phyloP scores from a whole-genome alignment of 1,140 invertebrate species.

The Matsumurasca onukii region DNA sequence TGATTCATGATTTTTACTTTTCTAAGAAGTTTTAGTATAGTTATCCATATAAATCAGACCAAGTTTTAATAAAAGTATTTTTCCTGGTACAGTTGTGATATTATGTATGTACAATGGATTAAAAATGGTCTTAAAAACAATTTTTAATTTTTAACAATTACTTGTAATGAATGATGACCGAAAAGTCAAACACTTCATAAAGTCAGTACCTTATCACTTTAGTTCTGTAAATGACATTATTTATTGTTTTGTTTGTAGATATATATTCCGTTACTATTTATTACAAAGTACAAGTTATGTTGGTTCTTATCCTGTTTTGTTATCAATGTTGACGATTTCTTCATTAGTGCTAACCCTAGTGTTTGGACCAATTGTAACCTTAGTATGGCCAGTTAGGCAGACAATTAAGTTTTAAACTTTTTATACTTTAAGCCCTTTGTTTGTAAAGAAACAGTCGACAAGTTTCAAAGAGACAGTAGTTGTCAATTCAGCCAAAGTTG shows the following conservation, averaged over 20 bases:
- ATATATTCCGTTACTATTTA: constrained; percentile 19
- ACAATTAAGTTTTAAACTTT: constrained; percentile 17
- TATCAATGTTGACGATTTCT: constrained; percentile 16
- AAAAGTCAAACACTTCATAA: too few relatives aligned
- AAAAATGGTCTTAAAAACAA: too few relatives aligned
- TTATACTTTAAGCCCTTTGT: constrained; percentile 4
- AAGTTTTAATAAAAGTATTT: too few relatives aligned
- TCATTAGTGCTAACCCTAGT: constrained; percentile 11
- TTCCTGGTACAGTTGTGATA: too few relatives aligned
- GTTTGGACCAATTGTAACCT: constrained; percentile 15
- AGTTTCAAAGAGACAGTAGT: constrained; percentile 6
- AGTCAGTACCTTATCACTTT: constrained; percentile 20
- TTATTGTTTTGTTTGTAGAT: constrained; percentile 27
- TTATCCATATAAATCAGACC: too few relatives aligned
- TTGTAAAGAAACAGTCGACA: not conserved
- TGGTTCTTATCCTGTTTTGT: not conserved
- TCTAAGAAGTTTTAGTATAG: too few relatives aligned
- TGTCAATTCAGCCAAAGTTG: constrained; percentile 33
- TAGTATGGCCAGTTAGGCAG: constrained; percentile 21
- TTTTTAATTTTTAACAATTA: not conserved
- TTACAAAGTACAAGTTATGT: constrained; percentile 11
- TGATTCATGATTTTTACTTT: too few relatives aligned
- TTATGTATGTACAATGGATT: too few relatives aligned
- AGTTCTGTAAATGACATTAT: constrained; percentile 21
- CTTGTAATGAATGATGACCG: too few relatives aligned